Evolutionary conservation across 2,888 invertebrate genomes (phyloP).

Genomic region (Metalampra italica): DNA sequence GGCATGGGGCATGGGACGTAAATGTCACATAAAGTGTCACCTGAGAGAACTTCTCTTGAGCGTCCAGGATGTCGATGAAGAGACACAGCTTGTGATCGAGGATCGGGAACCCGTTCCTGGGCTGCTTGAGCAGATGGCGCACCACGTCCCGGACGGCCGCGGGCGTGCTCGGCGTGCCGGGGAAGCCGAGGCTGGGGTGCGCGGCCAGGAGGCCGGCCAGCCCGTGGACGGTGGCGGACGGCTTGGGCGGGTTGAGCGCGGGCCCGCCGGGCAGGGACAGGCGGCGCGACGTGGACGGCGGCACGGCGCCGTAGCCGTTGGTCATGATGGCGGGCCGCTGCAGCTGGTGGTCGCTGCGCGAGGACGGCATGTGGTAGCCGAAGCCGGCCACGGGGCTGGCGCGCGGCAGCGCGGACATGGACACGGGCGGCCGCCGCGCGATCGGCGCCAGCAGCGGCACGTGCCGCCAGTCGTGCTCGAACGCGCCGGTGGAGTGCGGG

Average conservation of each 20-base stretch:
- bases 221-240: constrained; percentile 82
- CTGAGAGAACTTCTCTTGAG: constrained; percentile 90
- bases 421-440: constrained; percentile 70
- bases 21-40: constrained; percentile 67
- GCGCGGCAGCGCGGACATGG: constrained; percentile 58
- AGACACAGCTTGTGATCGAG: constrained; percentile 87
- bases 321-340: constrained; percentile 75
- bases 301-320: constrained; percentile 70
- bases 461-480: constrained; percentile 58
- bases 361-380: constrained; percentile 77
- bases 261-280: constrained; percentile 76
- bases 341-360: constrained; percentile 81
- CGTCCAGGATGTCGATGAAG: constrained; percentile 89
- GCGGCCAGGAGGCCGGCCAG: constrained; percentile 41
- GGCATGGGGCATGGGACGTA: too few relatives aligned
- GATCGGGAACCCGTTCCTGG: constrained; percentile 86
- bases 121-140: constrained; percentile 82
- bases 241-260: constrained; percentile 73
- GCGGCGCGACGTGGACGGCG: constrained; percentile 71
- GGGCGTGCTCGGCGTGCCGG: constrained; percentile 72
- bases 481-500: constrained; percentile 81
- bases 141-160: constrained; percentile 84
- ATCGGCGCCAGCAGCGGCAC: constrained; percentile 76
- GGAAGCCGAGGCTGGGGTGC: background rate
- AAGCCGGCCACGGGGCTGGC: constrained; percentile 51